These are phyloP conservation scores for Lagodon rhomboides DNA, from an alignment of 2,797 vertebrate genomes.

Conservation along the genomic window DNA sequence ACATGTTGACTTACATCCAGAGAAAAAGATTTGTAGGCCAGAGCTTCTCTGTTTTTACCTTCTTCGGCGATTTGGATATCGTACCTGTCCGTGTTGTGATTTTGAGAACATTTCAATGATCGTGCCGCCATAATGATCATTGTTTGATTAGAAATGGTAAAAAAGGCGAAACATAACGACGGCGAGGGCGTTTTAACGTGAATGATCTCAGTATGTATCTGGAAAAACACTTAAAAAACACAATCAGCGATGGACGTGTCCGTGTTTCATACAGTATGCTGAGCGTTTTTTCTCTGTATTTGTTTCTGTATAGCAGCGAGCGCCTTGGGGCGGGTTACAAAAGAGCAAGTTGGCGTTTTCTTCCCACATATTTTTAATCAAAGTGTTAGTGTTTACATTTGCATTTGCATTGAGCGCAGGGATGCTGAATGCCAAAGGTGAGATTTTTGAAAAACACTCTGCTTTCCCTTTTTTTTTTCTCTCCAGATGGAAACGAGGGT, in stretches of 20 bases:
- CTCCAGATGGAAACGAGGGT: constrained; percentile 81
- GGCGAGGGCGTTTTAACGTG: constrained; percentile 22
- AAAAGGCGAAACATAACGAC: constrained; percentile 12
- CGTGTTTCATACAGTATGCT: constrained; percentile 56
- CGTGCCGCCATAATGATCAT: not conserved
- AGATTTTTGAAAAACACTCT: constrained; percentile 81
- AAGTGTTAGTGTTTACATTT: constrained; percentile 85
- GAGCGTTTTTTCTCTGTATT: constrained; percentile 64
- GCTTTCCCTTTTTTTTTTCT: constrained; percentile 68
- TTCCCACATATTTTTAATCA: constrained; percentile 85
- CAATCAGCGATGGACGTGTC: constrained; percentile 48
- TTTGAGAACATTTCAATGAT: too few relatives aligned
- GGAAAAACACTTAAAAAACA: constrained; percentile 43
- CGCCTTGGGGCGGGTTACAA: constrained; percentile 80
- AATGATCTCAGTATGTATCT: constrained; percentile 42
- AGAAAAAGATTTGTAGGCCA: too few relatives aligned
- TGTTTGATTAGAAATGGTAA: constrained; percentile 7
- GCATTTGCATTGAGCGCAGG: constrained; percentile 84
- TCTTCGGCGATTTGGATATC: too few relatives aligned
- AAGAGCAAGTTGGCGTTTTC: constrained; percentile 83
- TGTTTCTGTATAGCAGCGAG: constrained; percentile 71
- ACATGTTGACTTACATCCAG: too few relatives aligned
- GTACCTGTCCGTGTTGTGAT: too few relatives aligned
- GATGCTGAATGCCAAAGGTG: constrained; percentile 83
- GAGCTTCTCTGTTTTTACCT: too few relatives aligned